Base-by-base conservation (phyloP, 2,797 vertebrate species). In the Chrosomus eos region DNA sequence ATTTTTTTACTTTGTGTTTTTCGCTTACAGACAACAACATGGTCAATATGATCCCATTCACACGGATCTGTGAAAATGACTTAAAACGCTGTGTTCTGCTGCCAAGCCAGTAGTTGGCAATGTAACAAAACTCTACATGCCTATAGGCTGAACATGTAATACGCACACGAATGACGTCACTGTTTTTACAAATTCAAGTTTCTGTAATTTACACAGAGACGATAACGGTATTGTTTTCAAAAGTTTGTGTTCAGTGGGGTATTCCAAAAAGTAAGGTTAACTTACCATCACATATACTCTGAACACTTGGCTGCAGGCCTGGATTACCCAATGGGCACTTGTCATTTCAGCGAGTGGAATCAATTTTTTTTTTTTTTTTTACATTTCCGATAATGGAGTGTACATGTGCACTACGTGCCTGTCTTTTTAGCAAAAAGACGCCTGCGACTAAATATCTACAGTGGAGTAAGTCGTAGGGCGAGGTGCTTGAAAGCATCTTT, bases 1-100 rank as follows among this genome's bases (percentile, higher is more conserved):
- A 60, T 5, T 10, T n/a, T 11, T 58, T 58, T n/a, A 26, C 58
- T 60, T 60, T 14, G 58, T 11, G 10, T 60, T 60, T 58, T 60
- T 26, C 1, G 0, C 2, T 11, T 13, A 13, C 4, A 26, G 58
- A 1, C 5, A 11, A 26, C n/a, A 26, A 2, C 10, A 2, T 2
- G 0, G n/a, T 26, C 55, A 60, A 26, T 26, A 60, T 11, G n/a
- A 60, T 60, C 55, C 10, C 10, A 0, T 26, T 60, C 4, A 60
- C 55, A 26, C 10, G 0, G 55, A n/a, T n/a, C 23, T 0, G 4
- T 4, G 23, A 58, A 58, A n/a, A n/a, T 9, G 0, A 11, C 23
- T 11, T n/a, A n/a, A 58, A 58, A 58, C 10, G 9, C 55, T 26
- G n/a, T 5, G 26, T 60, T 26, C 4, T 13, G 11, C n/a, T 60